phyloP scores from a whole-genome alignment of 2,888 invertebrate genomes.

The Parascotia fuliginaria region DNA sequence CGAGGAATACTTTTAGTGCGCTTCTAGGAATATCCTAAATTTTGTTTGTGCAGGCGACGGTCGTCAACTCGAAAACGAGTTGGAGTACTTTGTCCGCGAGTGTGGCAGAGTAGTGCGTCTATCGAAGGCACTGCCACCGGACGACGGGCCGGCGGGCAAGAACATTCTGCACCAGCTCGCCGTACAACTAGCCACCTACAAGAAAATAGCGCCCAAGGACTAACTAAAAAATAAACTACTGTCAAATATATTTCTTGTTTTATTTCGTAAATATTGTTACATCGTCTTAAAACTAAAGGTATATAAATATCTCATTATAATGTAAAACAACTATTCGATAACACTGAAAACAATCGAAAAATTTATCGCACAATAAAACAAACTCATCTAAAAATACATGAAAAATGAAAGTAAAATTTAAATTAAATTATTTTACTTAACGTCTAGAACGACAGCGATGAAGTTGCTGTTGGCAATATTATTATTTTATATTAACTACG shows the following conservation, averaged over 20 bases:
- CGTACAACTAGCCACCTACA: conserved; percentile 92
- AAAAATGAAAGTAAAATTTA: conserved; percentile 39
- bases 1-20: too few relatives aligned
- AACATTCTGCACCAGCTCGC: conserved; percentile 92
- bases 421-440: conserved; percentile 22
- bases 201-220: conserved; percentile 87
- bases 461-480: conserved; percentile 47
- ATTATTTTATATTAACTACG: conserved; percentile 37
- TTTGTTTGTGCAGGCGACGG: conserved; percentile 72
- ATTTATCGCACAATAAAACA: conserved; percentile 50
- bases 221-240: conserved; percentile 38
- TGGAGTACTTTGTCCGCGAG: conserved; percentile 96
- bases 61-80: conserved; percentile 88
- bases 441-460: conserved; percentile 43
- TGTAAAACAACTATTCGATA: conserved; percentile 17
- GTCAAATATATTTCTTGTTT: background rate
- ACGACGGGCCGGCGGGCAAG: conserved; percentile 84
- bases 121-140: conserved; percentile 90
- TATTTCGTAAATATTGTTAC: too few relatives aligned
- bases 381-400: conserved; percentile 39
- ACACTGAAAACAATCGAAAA: conserved; percentile 44
- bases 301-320: too few relatives aligned
- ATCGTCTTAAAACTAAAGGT: too few relatives aligned
- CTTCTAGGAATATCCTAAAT: too few relatives aligned
- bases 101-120: conserved; percentile 92